phyloP scores from a whole-genome alignment of 2,888 invertebrate species.

The Falcaria lacertinaria region DNA sequence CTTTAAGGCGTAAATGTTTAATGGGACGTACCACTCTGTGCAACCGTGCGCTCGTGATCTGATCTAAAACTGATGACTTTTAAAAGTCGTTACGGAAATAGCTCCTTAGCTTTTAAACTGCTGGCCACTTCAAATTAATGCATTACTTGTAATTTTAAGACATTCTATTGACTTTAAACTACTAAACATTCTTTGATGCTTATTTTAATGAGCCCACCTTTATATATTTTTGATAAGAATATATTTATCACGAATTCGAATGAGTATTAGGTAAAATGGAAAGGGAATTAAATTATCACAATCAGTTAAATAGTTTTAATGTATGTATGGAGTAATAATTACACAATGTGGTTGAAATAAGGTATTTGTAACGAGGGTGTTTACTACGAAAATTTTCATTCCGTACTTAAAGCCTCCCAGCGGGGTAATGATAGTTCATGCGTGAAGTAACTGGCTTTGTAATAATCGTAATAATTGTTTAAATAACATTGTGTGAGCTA shows the following conservation, averaged over 20 bases:
- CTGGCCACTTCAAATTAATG: slow-evolving; percentile 50
- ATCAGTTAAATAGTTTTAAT: too few relatives aligned
- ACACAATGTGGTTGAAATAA: slow-evolving; percentile 1
- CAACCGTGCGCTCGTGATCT: slow-evolving; percentile 51
- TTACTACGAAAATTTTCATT: not conserved
- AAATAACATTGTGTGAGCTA: slow-evolving; percentile 14
- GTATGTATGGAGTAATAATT: not conserved
- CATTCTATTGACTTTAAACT: not conserved
- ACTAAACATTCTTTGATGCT: too few relatives aligned
- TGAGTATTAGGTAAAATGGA: too few relatives aligned
- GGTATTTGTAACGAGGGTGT: slow-evolving; percentile 2
- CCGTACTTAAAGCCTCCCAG: slow-evolving; percentile 4
- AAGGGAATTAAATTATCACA: too few relatives aligned
- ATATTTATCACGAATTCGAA: too few relatives aligned
- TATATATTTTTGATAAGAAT: too few relatives aligned
- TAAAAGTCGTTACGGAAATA: slow-evolving; percentile 63
- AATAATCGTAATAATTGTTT: slow-evolving; percentile 18
- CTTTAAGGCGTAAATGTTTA: slow-evolving; percentile 70
- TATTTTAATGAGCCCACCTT: too few relatives aligned
- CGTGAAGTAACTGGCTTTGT: slow-evolving; percentile 1
- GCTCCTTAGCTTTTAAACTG: slow-evolving; percentile 58
- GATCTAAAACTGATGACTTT: slow-evolving; percentile 75
- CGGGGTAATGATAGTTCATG: slow-evolving; percentile 5
- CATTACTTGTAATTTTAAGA: slow-evolving; percentile 11
- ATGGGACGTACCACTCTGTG: slow-evolving; percentile 52